Base-by-base conservation (phyloP, 2,797 vertebrate species). In the Coendou prehensilis region DNA sequence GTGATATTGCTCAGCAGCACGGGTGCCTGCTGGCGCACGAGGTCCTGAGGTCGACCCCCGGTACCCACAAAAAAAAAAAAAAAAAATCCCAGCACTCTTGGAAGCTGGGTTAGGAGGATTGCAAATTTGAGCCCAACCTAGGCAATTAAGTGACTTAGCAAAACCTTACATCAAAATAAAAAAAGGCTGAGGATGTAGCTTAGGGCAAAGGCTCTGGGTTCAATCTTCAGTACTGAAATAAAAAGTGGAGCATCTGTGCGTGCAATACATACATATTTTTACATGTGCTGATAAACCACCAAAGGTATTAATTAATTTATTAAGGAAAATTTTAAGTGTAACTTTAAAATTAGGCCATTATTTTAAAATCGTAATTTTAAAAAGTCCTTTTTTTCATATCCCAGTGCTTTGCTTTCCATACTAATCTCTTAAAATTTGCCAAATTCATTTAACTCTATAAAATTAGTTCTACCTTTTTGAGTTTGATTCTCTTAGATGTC, bases 301-400 rank as follows among this genome's bases (percentile, higher is more conserved):
- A 75, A 91, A 75, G 50, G 26, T 6, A 14, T 61, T 23, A 75
- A 83, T 83, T 87, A 26, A 63, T 95, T 94, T 82, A 20, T 75
- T 88, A 88, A 75, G 33, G 84, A 33, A 9, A 45, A 80, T 45
- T 78, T 33, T 87, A 41, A 79, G 67, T 76, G 0, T 69, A 81
- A 93, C 28, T 59, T 73, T 84, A 85, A 93, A 84, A 87, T 80
- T 59, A 80, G 45, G 23, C 59, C 28, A 50, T 87, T 56, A 50
- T 93, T 89, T 79, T 20, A 69, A 90, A 87, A 69, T 71, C 14
- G 56, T 93, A 18, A 52, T 88, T 57, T 89, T 78, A 28, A 79
- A 33, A 90, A 75, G 6, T 41, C 6, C 75, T 78, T 79, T 54
- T 83, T 84, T 71, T 50, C 59, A 41, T 15, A 6, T 9, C 10